Conservation (phyloP, 2,888 invertebrate species). For the Drosophila recens region DNA sequence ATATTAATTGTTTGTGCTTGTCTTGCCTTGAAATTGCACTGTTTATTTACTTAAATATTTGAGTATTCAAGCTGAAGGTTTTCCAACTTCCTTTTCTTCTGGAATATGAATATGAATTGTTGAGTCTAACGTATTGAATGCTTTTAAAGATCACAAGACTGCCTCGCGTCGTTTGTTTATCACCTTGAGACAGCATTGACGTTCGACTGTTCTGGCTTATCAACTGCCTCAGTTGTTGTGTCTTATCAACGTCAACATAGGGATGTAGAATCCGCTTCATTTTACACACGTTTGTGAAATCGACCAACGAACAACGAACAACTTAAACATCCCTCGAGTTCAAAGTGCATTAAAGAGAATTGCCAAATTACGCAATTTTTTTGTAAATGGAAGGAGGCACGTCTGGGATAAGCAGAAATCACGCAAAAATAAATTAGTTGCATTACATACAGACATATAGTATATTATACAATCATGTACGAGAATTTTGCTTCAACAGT, state of each 20-base stretch:
- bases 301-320: background rate
- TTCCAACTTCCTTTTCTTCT: background rate
- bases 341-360: conserved; percentile 12
- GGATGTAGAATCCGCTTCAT: conserved; percentile 4
- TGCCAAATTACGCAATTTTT: conserved; percentile 40
- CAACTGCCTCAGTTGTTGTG: conserved; percentile 20
- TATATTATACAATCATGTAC: conserved; percentile 13
- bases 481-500: conserved; percentile 2
- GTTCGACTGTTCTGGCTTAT: conserved; percentile 41
- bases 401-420: conserved; percentile 42
- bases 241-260: conserved; percentile 36
- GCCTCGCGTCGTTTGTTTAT: conserved; percentile 41
- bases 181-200: conserved; percentile 61
- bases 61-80: background rate
- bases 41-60: conserved; percentile 6
- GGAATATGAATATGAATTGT: background rate
- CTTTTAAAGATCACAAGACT: conserved; percentile 66
- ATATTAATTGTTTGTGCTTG: conserved; percentile 5
- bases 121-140: conserved; percentile 8
- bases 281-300: conserved; percentile 3
- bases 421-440: conserved; percentile 47
- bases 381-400: conserved; percentile 34
- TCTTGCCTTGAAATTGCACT: conserved; percentile 15
- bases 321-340: conserved; percentile 4
- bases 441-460: conserved; percentile 13